Evolutionary conservation across 2,113 vertebrate genomes (phyloP).

Genomic region (Dendropsophus ebraccatus): DNA sequence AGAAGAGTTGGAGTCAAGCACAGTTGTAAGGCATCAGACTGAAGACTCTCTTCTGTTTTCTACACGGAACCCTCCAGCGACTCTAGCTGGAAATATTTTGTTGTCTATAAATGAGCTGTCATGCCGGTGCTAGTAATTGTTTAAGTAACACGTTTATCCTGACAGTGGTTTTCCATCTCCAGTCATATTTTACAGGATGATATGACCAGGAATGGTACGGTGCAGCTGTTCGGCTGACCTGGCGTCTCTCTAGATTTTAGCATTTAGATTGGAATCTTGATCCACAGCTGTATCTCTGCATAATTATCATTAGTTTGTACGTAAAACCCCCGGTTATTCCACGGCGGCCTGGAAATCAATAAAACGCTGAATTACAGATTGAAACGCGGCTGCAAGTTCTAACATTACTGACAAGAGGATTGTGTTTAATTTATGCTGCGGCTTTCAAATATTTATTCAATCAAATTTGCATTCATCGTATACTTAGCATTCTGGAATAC

Average conservation of each 20-base stretch:
- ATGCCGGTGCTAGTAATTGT: conserved; percentile 7
- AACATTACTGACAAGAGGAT: conserved; percentile 44
- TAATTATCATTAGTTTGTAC: conserved; percentile 55
- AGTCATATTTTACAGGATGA: conserved; percentile 13
- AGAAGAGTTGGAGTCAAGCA: no score
- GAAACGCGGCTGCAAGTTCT: conserved; percentile 11
- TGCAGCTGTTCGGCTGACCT: conserved; percentile 38
- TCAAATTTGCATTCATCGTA: conserved; percentile 50
- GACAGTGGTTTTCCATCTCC: background rate
- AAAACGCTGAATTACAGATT: conserved; percentile 50
- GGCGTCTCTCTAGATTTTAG: conserved; percentile 42
- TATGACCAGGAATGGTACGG: background rate
- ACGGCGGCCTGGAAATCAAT: conserved; percentile 36
- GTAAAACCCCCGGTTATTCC: conserved; percentile 40
- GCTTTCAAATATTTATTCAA: conserved; percentile 51
- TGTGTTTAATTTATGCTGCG: conserved; percentile 15
- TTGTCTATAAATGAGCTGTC: conserved; percentile 14
- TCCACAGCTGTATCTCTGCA: conserved; percentile 53
- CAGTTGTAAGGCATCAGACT: no score
- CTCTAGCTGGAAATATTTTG: background rate
- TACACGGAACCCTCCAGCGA: background rate
- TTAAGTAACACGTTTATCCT: conserved; percentile 12
- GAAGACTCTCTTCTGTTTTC: no score
- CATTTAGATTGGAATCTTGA: conserved; percentile 54
- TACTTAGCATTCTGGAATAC: conserved; percentile 42